Conservation (phyloP, 30 jellyfish, hydroid and myxozoan species). For the Hydra vulgaris region DNA sequence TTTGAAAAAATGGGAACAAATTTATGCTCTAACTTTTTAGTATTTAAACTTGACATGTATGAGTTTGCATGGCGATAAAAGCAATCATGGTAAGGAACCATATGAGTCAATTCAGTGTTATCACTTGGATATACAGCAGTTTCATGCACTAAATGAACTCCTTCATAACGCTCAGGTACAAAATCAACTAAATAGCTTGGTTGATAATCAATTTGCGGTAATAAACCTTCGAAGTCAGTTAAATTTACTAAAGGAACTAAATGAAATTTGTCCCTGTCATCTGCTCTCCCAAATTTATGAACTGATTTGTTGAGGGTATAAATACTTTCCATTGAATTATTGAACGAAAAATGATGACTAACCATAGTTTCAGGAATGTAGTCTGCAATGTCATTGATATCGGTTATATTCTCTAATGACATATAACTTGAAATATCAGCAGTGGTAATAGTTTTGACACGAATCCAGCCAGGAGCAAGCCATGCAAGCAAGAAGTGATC, state of each 20-base stretch:
- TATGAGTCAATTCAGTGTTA: slow-evolving; percentile 59
- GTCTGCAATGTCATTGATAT: slow-evolving; percentile 50
- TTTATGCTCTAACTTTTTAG: background rate
- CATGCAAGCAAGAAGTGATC: slow-evolving; percentile 76
- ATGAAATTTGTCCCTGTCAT: slow-evolving; percentile 49
- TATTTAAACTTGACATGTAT: background rate
- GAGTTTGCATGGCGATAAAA: background rate
- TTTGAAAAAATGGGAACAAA: background rate
- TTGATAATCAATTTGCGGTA: slow-evolving; percentile 48
- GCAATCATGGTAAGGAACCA: slow-evolving; percentile 40
- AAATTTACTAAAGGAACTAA: slow-evolving; percentile 22
- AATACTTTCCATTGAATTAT: slow-evolving; percentile 34
- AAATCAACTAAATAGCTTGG: slow-evolving; percentile 82
- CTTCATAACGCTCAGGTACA: slow-evolving; percentile 77
- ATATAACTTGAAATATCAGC: slow-evolving; percentile 51
- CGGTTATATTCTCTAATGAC: slow-evolving; percentile 39
- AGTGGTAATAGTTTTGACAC: slow-evolving; percentile 25
- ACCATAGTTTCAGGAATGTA: slow-evolving; percentile 73
- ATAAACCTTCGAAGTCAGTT: slow-evolving; percentile 31
- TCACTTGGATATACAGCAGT: slow-evolving; percentile 86
- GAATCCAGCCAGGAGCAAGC: slow-evolving; percentile 70
- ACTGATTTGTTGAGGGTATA: slow-evolving; percentile 28
- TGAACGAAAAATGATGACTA: slow-evolving; percentile 45
- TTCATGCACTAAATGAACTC: slow-evolving; percentile 74
- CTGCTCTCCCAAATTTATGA: slow-evolving; percentile 40